phyloP scores from a whole-genome alignment of 2,888 invertebrate species.

The Oxystoma pomonae region DNA sequence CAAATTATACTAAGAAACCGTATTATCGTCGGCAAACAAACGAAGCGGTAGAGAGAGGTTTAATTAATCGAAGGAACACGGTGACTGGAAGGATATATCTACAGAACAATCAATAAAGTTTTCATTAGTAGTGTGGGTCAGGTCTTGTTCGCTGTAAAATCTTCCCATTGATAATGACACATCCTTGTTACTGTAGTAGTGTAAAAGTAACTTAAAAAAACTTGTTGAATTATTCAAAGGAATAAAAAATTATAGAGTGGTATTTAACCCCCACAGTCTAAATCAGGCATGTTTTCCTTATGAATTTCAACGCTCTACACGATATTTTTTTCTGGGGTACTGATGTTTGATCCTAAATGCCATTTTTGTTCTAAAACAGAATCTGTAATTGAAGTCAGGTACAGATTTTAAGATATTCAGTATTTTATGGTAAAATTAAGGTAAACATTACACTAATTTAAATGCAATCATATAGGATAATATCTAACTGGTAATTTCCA shows the following conservation, averaged over 20 bases:
- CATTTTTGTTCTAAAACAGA: neutral
- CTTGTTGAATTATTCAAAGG: no score
- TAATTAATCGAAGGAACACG: neutral
- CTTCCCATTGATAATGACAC: no score
- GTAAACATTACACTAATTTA: no score
- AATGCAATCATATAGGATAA: no score
- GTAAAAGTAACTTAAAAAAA: no score
- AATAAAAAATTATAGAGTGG: no score
- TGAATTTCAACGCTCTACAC: neutral
- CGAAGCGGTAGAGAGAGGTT: neutral
- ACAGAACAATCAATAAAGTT: neutral
- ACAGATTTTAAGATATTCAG: neutral
- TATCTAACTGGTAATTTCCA: no score
- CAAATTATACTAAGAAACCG: no score
- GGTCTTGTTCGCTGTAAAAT: neutral
- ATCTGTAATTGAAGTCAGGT: neutral
- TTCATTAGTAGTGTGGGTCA: neutral
- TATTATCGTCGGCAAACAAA: neutral
- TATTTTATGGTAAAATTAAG: neutral
- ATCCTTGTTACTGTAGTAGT: no score
- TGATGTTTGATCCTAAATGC: neutral
- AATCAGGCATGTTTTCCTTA: no score
- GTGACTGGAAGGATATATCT: neutral
- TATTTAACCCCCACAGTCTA: no score
- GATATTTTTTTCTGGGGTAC: neutral